phyloP scores from a whole-genome alignment of 2,113 vertebrate species.

The Sigmodon hispidus region DNA sequence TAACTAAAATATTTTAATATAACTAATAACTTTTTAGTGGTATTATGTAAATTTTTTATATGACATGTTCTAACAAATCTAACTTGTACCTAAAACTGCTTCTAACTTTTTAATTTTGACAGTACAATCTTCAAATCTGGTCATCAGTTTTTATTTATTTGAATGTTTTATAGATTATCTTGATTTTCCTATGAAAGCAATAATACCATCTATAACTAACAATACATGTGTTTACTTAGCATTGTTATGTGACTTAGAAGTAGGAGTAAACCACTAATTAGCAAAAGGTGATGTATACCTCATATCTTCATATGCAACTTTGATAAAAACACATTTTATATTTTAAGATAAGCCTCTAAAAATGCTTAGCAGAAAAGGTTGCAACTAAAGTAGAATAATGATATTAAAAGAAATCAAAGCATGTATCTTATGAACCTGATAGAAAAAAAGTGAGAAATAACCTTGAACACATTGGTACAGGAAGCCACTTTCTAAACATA shows the following conservation, averaged over 20 bases:
- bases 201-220: not conserved
- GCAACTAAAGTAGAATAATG: not conserved
- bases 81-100: not conserved
- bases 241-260: not conserved
- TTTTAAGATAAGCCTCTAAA: not conserved
- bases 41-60: not conserved
- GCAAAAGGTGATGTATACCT: not conserved
- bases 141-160: not conserved
- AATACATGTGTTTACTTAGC: not conserved
- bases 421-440: too few species aligned
- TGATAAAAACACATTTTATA: not conserved
- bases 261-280: not conserved
- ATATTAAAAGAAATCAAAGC: not conserved
- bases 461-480: too few species aligned
- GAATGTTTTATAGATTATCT: not conserved
- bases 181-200: not conserved
- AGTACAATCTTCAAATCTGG: not conserved
- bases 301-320: not conserved
- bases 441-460: too few species aligned
- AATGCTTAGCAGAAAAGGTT: not conserved
- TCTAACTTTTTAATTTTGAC: not conserved
- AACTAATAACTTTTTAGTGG: not conserved
- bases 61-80: not conserved
- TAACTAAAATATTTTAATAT: not conserved
- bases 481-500: too few species aligned